Evolutionary conservation across 1,140 invertebrate species (phyloP), one percentile per base, ranked within the genome.

Genomic region (Cheumatopsyche charites): DNA sequence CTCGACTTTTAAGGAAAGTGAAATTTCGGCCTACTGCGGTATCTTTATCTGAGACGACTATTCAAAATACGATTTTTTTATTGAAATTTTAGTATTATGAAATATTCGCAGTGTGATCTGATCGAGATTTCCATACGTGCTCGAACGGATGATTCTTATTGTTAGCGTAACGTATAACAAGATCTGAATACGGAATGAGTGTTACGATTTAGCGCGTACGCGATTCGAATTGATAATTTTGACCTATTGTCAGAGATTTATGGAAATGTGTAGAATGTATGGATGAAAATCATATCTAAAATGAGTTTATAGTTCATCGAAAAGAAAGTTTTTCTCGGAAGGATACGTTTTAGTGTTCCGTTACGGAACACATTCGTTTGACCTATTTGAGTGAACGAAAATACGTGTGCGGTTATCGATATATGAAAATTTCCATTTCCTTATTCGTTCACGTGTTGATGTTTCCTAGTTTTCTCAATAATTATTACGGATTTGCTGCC

Each of bases 261-360:
- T n/a, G n/a, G n/a, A n/a, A 47, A 47, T 47, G 11, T 12, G 43
- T n/a, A 47, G 3, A 36, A 36, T 36, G 9, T n/a, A 9, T 36
- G 29, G 9, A 36, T 36, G 9, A 4, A 36, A 36, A 36, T 4
- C 29, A 4, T 36, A 4, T 36, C 3, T 36, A 36, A 9, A 52
- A 17, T 52, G 15, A 52, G 47, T 7, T 19, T 52, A 15, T 52
- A 52, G 9, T 52, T 7, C 47, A 15, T 52, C n/a, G 19, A 15
- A 52, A 52, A 52, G 47, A 52, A 19, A 52, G 47, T 52, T 13
- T 52, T 52, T 52, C 47, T 19, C 6, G 19, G 47, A 52, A 52
- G 47, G 47, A 52, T 52, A 15, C 19, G 15, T 15, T 52, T 45
- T 45, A n/a, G 9, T 9, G 29, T 52, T 52, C 47, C 47, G 47